These are phyloP conservation scores for Arge pagana DNA, from an alignment of 2,888 invertebrate species.

Conservation along the genomic window DNA sequence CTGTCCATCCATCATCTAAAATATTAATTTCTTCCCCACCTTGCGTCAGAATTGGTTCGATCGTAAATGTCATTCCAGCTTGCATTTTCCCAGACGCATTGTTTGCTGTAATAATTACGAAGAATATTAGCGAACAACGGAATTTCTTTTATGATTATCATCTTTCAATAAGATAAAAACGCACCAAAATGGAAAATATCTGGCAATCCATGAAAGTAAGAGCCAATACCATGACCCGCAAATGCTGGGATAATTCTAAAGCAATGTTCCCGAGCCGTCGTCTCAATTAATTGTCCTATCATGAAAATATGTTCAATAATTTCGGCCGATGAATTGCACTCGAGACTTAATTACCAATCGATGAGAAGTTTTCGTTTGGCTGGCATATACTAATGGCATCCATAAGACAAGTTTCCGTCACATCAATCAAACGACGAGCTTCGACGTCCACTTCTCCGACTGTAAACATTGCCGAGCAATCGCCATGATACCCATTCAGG, in stretches of 20 bases:
- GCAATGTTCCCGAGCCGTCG: conserved; percentile 66
- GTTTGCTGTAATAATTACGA: conserved; percentile 63
- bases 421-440: conserved; percentile 70
- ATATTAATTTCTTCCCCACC: conserved; percentile 71
- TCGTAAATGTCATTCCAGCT: conserved; percentile 93
- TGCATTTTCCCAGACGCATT: conserved; percentile 72
- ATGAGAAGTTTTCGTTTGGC: conserved; percentile 60
- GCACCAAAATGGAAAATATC: conserved; percentile 83
- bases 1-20: conserved; percentile 92
- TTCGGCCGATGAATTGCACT: not conserved
- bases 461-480: conserved; percentile 84
- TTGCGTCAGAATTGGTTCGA: conserved; percentile 86
- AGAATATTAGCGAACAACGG: no score
- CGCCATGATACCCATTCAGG: conserved; percentile 86
- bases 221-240: conserved; percentile 91
- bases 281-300: conserved; percentile 70
- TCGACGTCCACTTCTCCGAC: conserved; percentile 82
- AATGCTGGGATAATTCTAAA: conserved; percentile 78
- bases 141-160: conserved; percentile 2
- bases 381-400: conserved; percentile 64
- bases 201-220: conserved; percentile 91
- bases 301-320: not conserved
- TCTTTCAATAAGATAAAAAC: conserved; percentile 1
- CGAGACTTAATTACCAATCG: conserved; percentile 58
- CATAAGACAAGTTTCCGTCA: conserved; percentile 73